Evolutionary conservation across 2,888 invertebrate species (phyloP).

Genomic region (Drosophila lacicola): DNA sequence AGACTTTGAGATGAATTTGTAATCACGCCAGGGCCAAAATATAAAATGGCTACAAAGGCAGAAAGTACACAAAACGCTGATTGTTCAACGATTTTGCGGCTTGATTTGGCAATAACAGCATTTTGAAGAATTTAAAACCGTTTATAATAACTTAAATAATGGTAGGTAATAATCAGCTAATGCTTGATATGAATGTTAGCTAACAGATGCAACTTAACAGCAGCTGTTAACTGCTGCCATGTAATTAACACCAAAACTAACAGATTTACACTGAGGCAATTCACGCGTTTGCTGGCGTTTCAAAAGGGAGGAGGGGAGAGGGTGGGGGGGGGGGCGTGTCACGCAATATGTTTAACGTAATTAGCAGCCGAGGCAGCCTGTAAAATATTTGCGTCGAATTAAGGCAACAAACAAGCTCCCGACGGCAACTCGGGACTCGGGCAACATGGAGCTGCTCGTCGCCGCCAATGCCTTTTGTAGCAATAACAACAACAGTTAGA

Average conservation of each 20-base stretch:
- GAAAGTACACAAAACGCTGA: slow-evolving; percentile 36
- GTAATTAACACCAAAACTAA: slow-evolving; percentile 72
- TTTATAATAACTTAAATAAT: not conserved
- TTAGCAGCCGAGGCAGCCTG: slow-evolving; percentile 60
- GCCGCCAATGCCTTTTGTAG: slow-evolving; percentile 59
- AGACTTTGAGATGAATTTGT: slow-evolving; percentile 56
- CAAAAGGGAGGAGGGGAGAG: slow-evolving; percentile 4
- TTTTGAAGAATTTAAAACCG: not conserved
- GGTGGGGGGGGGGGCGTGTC: slow-evolving; percentile 58
- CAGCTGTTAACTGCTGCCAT: slow-evolving; percentile 35
- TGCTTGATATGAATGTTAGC: not conserved
- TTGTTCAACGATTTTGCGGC: slow-evolving; percentile 28
- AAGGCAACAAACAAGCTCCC: slow-evolving; percentile 76
- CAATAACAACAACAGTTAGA: slow-evolving; percentile 62
- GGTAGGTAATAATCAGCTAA: not conserved
- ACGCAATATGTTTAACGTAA: slow-evolving; percentile 76
- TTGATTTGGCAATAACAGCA: slow-evolving; percentile 20
- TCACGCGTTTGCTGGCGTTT: not conserved
- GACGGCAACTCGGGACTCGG: slow-evolving; percentile 36
- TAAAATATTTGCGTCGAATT: slow-evolving; percentile 79
- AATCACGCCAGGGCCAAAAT: slow-evolving; percentile 15
- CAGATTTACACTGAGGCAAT: slow-evolving; percentile 41
- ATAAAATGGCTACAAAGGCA: slow-evolving; percentile 15
- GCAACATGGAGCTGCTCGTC: slow-evolving; percentile 30
- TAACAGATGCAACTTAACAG: slow-evolving; percentile 13